These are phyloP conservation scores for Pseudoips prasinana DNA, from an alignment of 2,888 invertebrate species.

Conservation along the genomic window DNA sequence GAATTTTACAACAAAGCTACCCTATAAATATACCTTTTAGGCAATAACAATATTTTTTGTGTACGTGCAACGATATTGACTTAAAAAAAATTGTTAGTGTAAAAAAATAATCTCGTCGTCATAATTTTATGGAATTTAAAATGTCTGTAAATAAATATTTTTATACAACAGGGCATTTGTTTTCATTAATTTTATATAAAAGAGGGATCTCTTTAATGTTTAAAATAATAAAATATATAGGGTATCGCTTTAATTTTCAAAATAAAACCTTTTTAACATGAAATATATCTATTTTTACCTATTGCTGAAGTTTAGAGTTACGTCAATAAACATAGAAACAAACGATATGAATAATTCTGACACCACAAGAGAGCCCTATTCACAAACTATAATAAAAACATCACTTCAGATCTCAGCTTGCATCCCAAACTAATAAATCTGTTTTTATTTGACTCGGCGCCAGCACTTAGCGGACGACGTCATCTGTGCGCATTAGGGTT, in stretches of 20 bases:
- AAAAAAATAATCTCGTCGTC: not conserved
- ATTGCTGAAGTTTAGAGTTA: no score
- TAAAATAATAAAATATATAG: conserved; percentile 1
- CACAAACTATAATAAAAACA: no score
- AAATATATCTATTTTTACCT: no score
- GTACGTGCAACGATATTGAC: not conserved
- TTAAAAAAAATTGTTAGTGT: not conserved
- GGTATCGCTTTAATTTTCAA: conserved; percentile 1
- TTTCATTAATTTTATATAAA: not conserved
- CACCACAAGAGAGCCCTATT: no score
- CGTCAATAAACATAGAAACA: no score
- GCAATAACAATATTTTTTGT: conserved; percentile 1
- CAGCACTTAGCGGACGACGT: no score
- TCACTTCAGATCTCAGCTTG: no score
- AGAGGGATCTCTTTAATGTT: not conserved
- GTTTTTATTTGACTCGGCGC: no score
- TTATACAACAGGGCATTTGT: not conserved
- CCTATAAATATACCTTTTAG: not conserved
- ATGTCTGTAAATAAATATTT: conserved; percentile 2
- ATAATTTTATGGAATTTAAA: not conserved
- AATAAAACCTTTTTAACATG: not conserved
- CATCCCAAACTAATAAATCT: no score
- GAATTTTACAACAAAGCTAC: no score
- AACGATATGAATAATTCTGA: not conserved
- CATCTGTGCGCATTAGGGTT: no score